Base-by-base conservation (phyloP, 2,797 vertebrate species). In the Ptychobarbus kaznakovi region DNA sequence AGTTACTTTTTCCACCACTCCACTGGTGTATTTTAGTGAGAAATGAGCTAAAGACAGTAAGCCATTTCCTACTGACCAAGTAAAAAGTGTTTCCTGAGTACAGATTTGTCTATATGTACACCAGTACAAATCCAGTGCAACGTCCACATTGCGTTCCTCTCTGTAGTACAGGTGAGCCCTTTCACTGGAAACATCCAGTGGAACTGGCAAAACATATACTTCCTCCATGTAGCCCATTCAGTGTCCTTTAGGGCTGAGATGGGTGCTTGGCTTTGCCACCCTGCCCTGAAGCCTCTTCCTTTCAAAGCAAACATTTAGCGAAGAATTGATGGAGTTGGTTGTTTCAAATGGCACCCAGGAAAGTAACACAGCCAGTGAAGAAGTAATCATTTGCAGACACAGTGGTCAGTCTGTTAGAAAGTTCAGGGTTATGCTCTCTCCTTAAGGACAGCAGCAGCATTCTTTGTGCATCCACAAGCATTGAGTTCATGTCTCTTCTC, bases 191-290 rank as follows among this genome's bases (percentile, higher is more conserved):
- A 69, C 49, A 63, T 85, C 53, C 77, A 53, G 68, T n/a, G 74
- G 77, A 80, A 72, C 32, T 72, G 65, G 65, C 76, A 70, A 70
- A 79, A 40, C 42, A 61, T 51, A 61, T 42, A 32, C 74, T 79
- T 38, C 32, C 58, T 68, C 49, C 58, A 35, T 66, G 46, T 15
- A 66, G 42, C 42, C 18, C 42, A 85, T 49, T 78, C 69, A 70
- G 38, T 65, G 68, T 70, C 61, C 86, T 91, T 94, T 92, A 96
- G 85, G 95, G 94, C 92, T 95, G 95, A 90, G 92, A 92, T 89
- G 94, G 95, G 89, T 93, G 95, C 88, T 93, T 95, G 89, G 94
- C 94, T 91, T 95, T 96, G 32, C 92, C 92, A 90, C 93, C 95
- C 93, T 94, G 93, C 90, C 92, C 92, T 66, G 35, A 89, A 92